Evolutionary conservation across 1,140 invertebrate species (phyloP), one percentile per base, ranked within the genome.

Genomic region (Panonychus citri): DNA sequence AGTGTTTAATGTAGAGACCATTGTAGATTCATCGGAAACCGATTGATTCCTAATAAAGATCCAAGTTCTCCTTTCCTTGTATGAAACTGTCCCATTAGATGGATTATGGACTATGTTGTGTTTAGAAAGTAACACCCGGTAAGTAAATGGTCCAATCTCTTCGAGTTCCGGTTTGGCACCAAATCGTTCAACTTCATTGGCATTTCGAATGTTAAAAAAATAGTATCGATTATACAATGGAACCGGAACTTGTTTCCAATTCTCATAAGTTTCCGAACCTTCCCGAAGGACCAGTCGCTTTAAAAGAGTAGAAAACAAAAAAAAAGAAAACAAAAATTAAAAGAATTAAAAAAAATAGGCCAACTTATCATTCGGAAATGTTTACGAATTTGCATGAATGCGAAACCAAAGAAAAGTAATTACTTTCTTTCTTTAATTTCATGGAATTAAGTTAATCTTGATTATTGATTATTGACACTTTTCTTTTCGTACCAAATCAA

Each of bases 141-240:
- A 73, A 5, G 68, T 66, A 60, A 85, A 90, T 3, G 87, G 86
- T 1, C 87, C 87, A 49, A 86, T 71, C 67, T 91, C 83, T 40
- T 81, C 75, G 3, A 90, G 70, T 39, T 78, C 71, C 1, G 86
- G 85, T 19, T 53, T 53, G 34, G 19, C 25, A 13, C 52, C 52
- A 25, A 24, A 27, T 21, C 24, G 15, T 24, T 37, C 34, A 26
- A 53, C 19, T 21, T 53, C 85, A 58, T 86, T 80, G 0, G 82
- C 81, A 68, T 93, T 93, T 19, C 83, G 85, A 10, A 91, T 80
- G 69, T 91, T 88, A 72, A 85, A 90, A 25, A 90, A 64, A 59
- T 69, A 75, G 42, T 74, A 69, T 52, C 70, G 66, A 54, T 73
- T 68, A 58, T 69, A 71, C 39, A 73, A 69, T 12, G 73, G 71